Conservation (phyloP, 2,888 invertebrate genomes). For the Neuroscelio doddi region DNA sequence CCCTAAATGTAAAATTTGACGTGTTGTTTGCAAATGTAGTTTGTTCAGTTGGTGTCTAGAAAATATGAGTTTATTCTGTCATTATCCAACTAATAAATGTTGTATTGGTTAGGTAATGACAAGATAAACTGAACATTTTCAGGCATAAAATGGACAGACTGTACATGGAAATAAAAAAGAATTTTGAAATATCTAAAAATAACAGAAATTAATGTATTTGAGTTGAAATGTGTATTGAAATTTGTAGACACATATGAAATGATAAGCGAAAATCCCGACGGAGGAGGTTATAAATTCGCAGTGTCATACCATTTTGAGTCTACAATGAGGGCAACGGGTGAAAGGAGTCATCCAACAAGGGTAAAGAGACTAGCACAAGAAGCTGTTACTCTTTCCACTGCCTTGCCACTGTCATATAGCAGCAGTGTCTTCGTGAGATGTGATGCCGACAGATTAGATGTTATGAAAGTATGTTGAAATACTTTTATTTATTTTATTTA, state of each 20-base stretch:
- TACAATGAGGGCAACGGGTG: conserved; percentile 88
- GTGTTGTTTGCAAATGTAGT: no score
- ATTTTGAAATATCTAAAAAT: no score
- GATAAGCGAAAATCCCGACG: conserved; percentile 85
- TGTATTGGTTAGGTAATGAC: no score
- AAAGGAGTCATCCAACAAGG: conserved; percentile 88
- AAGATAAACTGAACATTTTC: no score
- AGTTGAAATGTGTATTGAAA: no score
- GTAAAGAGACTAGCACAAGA: conserved; percentile 96
- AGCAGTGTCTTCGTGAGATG: conserved; percentile 96
- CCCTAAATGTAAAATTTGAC: no score
- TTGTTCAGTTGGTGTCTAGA: no score
- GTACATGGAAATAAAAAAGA: no score
- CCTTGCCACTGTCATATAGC: conserved; percentile 92
- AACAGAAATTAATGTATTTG: no score
- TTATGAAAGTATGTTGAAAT: conserved; percentile 93
- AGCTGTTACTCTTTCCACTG: conserved; percentile 93
- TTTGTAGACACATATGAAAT: conserved; percentile 90
- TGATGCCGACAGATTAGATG: conserved; percentile 93
- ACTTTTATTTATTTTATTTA: background rate
- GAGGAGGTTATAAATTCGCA: conserved; percentile 84
- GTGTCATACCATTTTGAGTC: conserved; percentile 93
- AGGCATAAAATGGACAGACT: no score
- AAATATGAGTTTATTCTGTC: no score
- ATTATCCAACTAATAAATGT: no score